These are phyloP conservation scores for Myodes glareolus DNA, from an alignment of 2,113 vertebrate species.

Conservation along the genomic window DNA sequence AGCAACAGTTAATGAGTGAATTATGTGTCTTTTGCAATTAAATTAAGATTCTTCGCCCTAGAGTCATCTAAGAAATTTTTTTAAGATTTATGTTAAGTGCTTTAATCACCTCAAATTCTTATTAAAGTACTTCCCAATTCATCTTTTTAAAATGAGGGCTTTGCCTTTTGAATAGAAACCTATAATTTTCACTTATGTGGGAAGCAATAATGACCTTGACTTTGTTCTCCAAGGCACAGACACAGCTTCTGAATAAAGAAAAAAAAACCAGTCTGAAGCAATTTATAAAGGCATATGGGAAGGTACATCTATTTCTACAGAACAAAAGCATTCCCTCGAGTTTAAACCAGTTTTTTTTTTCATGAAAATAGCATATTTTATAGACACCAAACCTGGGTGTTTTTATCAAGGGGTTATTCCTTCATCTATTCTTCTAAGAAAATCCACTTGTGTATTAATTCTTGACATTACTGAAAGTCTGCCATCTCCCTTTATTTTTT, in stretches of 20 bases:
- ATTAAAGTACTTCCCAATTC: not conserved
- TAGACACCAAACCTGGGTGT: not conserved
- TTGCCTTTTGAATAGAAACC: not conserved
- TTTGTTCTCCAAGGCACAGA: not conserved
- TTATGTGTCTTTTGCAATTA: not conserved
- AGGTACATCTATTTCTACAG: not conserved
- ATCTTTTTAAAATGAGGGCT: not conserved
- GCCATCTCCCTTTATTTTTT: not conserved
- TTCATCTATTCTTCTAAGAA: slow-evolving; percentile 32
- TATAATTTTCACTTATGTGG: not conserved
- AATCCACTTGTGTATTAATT: not conserved
- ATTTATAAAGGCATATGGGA: not conserved
- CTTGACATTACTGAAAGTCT: not conserved
- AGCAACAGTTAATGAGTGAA: not conserved
- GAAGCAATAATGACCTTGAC: not conserved
- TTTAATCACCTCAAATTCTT: not conserved
- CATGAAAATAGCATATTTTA: not conserved
- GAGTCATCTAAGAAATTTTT: not conserved
- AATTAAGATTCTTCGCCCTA: not conserved
- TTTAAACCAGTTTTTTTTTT: not conserved
- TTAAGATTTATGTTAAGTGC: not conserved
- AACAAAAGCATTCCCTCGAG: not conserved
- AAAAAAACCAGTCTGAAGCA: not conserved
- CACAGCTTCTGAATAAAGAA: not conserved
- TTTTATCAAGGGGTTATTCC: not conserved